Percentiles rank a stretch among this genome's conserved stretches.
These are phyloP conservation scores for Bursaphelenchus mucronatus DNA, from an alignment of 1,140 invertebrate species.

Conservation along the genomic window DNA sequence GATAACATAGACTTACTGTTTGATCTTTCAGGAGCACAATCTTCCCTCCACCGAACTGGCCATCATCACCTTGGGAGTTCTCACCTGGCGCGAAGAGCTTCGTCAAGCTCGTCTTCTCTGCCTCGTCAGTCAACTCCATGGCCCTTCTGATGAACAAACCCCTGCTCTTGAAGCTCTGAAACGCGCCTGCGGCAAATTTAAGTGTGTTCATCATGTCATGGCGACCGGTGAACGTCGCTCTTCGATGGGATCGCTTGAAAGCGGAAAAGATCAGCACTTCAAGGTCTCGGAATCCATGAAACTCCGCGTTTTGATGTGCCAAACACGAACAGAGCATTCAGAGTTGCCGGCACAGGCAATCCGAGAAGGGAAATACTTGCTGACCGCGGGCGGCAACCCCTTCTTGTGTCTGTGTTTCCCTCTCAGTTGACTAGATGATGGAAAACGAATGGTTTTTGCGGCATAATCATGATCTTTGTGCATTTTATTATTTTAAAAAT, in stretches of 20 bases:
- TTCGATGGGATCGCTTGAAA: neutral
- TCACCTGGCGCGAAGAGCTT: slow-evolving; percentile 45
- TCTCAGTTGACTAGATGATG: slow-evolving; percentile 1
- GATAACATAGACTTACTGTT: too few relatives aligned
- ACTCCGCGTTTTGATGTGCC: slow-evolving; percentile 53
- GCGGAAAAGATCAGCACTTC: slow-evolving; percentile 10
- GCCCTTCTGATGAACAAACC: slow-evolving; percentile 24
- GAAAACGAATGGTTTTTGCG: too few relatives aligned
- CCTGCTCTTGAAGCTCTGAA: slow-evolving; percentile 44
- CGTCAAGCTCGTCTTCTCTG: slow-evolving; percentile 45
- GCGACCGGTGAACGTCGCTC: slow-evolving; percentile 19
- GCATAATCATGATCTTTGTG: too few relatives aligned
- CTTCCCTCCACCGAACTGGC: slow-evolving; percentile 48
- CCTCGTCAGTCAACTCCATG: slow-evolving; percentile 36
- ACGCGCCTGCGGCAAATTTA: slow-evolving; percentile 42
- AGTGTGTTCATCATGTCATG: slow-evolving; percentile 38
- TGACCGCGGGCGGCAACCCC: slow-evolving; percentile 39
- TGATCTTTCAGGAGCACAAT: slow-evolving; percentile 17
- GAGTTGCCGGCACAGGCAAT: slow-evolving; percentile 47
- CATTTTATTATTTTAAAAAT: too few relatives aligned
- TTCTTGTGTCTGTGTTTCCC: slow-evolving; percentile 47
- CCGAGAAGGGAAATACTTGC: slow-evolving; percentile 37
- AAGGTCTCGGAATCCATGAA: slow-evolving; percentile 45
- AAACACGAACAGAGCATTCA: slow-evolving; percentile 37
- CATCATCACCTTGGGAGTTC: slow-evolving; percentile 48